Evolutionary conservation across 2,113 vertebrate genomes (phyloP).

Genomic region (Hydropotes inermis): DNA sequence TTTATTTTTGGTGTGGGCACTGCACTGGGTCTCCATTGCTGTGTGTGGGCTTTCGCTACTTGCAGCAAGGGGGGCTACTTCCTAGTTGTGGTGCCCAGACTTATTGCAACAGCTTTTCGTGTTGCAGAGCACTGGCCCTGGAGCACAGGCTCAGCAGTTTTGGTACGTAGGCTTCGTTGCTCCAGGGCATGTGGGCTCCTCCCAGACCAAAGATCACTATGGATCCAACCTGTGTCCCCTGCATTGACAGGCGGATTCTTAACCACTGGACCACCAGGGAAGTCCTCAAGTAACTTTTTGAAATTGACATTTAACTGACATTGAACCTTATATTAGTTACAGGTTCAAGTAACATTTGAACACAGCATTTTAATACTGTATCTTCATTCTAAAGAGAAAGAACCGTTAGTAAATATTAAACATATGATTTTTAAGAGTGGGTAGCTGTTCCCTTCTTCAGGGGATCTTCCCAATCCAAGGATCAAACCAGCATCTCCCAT

Average conservation of each 20-base stretch:
- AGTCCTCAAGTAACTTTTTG: background rate
- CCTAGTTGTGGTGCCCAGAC: background rate
- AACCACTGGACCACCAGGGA: background rate
- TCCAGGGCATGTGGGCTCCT: background rate
- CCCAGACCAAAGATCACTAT: background rate
- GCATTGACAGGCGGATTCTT: background rate
- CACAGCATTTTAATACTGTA: background rate
- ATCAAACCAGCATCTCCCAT: background rate
- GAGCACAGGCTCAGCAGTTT: background rate
- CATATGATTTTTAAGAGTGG: background rate
- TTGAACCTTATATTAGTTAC: background rate
- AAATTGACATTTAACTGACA: background rate
- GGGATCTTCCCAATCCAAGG: background rate
- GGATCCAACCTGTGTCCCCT: background rate
- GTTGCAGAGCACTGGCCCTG: background rate
- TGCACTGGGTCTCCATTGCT: background rate
- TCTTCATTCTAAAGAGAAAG: background rate
- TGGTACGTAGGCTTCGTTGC: background rate
- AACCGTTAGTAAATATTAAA: background rate
- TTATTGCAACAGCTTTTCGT: fast-evolving
- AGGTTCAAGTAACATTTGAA: background rate
- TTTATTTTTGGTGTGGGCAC: background rate
- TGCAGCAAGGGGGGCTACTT: fast-evolving
- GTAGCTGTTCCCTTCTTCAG: background rate
- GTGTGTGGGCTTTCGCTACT: background rate